These are phyloP conservation scores for Pandemis heparana DNA, from an alignment of 2,888 invertebrate genomes.

Conservation along the genomic window DNA sequence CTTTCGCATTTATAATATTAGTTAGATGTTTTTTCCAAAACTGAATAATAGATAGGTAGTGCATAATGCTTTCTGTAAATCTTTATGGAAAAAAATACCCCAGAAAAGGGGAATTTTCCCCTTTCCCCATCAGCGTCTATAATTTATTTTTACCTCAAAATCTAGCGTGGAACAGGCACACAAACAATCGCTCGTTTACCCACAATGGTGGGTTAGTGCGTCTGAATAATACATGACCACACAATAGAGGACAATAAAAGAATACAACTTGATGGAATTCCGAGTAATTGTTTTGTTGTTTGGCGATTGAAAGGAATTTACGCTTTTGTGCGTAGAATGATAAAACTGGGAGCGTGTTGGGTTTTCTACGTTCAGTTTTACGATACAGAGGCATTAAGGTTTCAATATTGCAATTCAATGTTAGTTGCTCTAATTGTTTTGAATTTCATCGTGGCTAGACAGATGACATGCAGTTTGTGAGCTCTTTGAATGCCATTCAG, in stretches of 20 bases:
- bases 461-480: too few relatives aligned
- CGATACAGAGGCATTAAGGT: too few relatives aligned
- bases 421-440: too few relatives aligned
- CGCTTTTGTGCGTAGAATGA: slow-evolving; percentile 36
- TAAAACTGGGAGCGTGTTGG: slow-evolving; percentile 17
- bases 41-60: too few relatives aligned
- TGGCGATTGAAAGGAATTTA: slow-evolving; percentile 40
- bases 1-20: too few relatives aligned
- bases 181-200: slow-evolving; percentile 39
- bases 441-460: too few relatives aligned
- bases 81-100: too few relatives aligned
- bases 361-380: slow-evolving; percentile 1
- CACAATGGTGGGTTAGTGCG: slow-evolving; percentile 29
- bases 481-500: too few relatives aligned
- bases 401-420: too few relatives aligned
- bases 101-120: neutral
- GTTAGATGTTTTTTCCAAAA: too few relatives aligned
- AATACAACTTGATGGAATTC: slow-evolving; percentile 38
- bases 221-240: slow-evolving; percentile 41
- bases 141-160: slow-evolving; percentile 29
- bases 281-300: slow-evolving; percentile 41
- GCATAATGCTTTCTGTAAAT: too few relatives aligned
- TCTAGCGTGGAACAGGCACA: slow-evolving; percentile 16
- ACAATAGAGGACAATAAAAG: slow-evolving; percentile 40
- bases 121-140: neutral